Evolutionary conservation across 1,140 invertebrate species (phyloP).

Genomic region (Halesus radiatus): DNA sequence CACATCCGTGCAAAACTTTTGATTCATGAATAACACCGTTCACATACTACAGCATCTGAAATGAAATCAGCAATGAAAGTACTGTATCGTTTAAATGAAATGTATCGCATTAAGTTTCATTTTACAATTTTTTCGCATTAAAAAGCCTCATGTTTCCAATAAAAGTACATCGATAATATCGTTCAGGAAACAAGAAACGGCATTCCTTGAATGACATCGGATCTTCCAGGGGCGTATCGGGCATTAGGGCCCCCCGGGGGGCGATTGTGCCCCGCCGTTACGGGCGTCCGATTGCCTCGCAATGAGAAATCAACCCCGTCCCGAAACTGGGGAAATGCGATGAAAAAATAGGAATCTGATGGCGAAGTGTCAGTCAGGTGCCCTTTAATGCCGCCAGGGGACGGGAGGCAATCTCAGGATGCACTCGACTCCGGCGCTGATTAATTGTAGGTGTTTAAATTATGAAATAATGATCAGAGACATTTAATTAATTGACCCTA

Average conservation of each 20-base stretch:
- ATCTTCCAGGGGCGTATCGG: constrained; percentile 28
- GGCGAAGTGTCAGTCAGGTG: constrained; percentile 36
- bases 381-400: constrained; percentile 40
- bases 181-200: not conserved
- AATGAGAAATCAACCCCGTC: constrained; percentile 65
- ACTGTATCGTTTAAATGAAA: too few relatives aligned
- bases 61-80: too few relatives aligned
- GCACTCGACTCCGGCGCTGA: constrained; percentile 35
- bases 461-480: too few relatives aligned
- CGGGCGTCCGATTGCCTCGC: constrained; percentile 71
- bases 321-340: constrained; percentile 7
- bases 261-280: constrained; percentile 68
- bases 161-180: constrained; percentile 13
- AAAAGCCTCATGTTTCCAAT: too few relatives aligned
- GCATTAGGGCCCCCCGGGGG: constrained; percentile 64
- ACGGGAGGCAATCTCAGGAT: not conserved
- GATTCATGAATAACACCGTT: too few relatives aligned
- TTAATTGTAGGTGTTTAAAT: constrained; percentile 19
- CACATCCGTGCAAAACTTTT: too few relatives aligned
- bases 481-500: too few relatives aligned
- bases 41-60: too few relatives aligned
- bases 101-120: too few relatives aligned
- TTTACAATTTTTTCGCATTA: too few relatives aligned
- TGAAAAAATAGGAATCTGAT: constrained; percentile 26
- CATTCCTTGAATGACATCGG: constrained; percentile 19